Percentiles rank a stretch among this genome's conserved stretches.
Evolutionary conservation across 2,888 invertebrate genomes (phyloP).

Genomic region (Clistopyga incitator): DNA sequence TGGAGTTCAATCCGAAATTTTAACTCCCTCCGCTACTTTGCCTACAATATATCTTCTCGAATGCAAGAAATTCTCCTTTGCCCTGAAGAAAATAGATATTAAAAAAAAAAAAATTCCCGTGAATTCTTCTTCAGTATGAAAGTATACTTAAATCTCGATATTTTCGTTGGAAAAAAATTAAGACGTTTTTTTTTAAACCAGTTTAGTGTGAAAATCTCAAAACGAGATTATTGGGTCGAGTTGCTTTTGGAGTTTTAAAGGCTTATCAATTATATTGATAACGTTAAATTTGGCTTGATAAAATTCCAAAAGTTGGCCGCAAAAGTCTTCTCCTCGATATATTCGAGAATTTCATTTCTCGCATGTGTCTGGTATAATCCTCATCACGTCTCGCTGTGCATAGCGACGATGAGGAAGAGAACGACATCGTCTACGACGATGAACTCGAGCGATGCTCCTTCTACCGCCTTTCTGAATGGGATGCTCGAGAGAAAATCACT

Average conservation of each 20-base stretch:
- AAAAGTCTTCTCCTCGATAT: constrained; percentile 15
- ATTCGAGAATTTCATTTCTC: constrained; percentile 21
- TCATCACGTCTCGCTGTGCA: constrained; percentile 37
- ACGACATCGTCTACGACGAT: constrained; percentile 44
- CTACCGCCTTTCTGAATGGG: constrained; percentile 33
- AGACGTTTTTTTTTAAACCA: too few species aligned
- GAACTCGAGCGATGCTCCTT: constrained; percentile 41
- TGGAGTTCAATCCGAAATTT: too few species aligned
- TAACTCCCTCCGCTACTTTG: too few species aligned
- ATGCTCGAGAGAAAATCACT: constrained; percentile 53
- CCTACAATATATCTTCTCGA: too few species aligned
- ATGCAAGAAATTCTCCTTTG: too few species aligned
- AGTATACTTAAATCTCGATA: too few species aligned
- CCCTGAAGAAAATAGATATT: too few species aligned
- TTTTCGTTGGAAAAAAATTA: too few species aligned
- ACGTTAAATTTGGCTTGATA: neutral
- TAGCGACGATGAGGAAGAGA: constrained; percentile 33
- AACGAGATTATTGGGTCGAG: neutral
- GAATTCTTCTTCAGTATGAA: too few species aligned
- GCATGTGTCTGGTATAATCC: constrained; percentile 22
- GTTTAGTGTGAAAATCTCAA: too few species aligned
- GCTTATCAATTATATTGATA: neutral
- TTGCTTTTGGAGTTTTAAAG: neutral
- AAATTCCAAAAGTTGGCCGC: neutral
- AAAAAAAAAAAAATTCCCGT: too few species aligned